phyloP scores from a whole-genome alignment of 2,888 invertebrate species.

The Allophyes oxyacanthae region DNA sequence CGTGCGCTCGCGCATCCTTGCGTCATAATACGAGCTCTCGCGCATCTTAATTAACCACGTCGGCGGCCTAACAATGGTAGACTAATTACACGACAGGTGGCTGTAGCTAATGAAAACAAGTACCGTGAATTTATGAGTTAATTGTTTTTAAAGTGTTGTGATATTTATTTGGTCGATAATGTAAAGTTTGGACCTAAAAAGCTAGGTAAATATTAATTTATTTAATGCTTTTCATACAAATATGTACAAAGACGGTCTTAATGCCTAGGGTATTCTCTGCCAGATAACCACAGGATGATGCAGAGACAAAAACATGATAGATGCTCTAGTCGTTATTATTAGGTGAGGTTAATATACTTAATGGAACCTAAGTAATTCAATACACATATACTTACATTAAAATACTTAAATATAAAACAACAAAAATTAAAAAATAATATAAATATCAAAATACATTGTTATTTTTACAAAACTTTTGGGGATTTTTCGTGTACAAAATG shows the following conservation, averaged over 20 bases:
- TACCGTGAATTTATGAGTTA: slow-evolving; percentile 50
- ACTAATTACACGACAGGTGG: slow-evolving; percentile 78
- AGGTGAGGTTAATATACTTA: too few relatives aligned
- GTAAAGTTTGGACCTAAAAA: slow-evolving; percentile 17
- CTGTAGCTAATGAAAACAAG: slow-evolving; percentile 61
- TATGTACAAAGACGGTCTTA: too few relatives aligned
- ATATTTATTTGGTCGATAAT: slow-evolving; percentile 25
- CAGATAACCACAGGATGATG: too few relatives aligned
- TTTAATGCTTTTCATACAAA: too few relatives aligned
- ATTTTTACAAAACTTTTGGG: slow-evolving; percentile 30
- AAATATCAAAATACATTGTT: slow-evolving; percentile 15
- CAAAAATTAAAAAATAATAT: too few relatives aligned
- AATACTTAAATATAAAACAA: too few relatives aligned
- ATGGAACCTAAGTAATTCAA: too few relatives aligned
- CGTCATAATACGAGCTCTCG: slow-evolving; percentile 69
- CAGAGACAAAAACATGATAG: too few relatives aligned
- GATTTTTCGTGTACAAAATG: slow-evolving; percentile 44
- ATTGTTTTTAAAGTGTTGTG: slow-evolving; percentile 41
- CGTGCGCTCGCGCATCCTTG: slow-evolving; percentile 75
- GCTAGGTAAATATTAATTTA: slow-evolving; percentile 11
- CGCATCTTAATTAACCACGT: slow-evolving; percentile 82
- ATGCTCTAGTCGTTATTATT: too few relatives aligned
- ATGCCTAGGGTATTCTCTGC: too few relatives aligned
- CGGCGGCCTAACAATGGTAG: slow-evolving; percentile 73
- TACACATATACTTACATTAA: too few relatives aligned